Conservation (phyloP, 2,113 vertebrate species). For the Saguinus midas region DNA sequence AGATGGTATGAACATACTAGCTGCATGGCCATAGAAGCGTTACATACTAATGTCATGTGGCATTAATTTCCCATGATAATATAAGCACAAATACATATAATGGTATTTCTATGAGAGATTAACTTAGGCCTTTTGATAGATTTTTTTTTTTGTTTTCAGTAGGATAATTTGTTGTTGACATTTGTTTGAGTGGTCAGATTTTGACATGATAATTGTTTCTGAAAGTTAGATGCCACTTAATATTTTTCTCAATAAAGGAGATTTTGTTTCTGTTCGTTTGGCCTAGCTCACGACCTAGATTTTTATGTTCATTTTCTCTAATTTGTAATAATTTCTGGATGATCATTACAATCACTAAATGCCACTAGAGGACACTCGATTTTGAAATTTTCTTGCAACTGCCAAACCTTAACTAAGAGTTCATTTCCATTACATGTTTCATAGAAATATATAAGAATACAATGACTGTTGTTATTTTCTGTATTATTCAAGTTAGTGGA, state of each 20-base stretch:
- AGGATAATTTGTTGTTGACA: not conserved
- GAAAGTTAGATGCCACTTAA: not conserved
- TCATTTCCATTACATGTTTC: constrained; percentile 25
- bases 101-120: not conserved
- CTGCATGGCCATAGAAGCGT: no score
- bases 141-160: not conserved
- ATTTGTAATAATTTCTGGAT: not conserved
- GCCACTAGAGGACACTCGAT: not conserved
- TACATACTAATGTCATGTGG: not conserved
- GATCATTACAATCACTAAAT: not conserved
- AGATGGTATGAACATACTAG: not conserved
- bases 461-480: not conserved
- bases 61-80: not conserved
- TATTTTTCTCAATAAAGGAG: not conserved
- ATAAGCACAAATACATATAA: not conserved
- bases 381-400: not conserved
- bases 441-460: not conserved
- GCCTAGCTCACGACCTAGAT: not conserved
- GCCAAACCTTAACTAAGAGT: constrained; percentile 12
- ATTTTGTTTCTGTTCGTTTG: not conserved
- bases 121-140: not conserved
- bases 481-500: constrained; percentile 2
- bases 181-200: not conserved
- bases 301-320: not conserved
- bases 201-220: not conserved